Percentiles rank a stretch among this genome's conserved stretches.
Evolutionary conservation across 2,113 vertebrate species (phyloP).

Genomic region (Hoplias malabaricus): DNA sequence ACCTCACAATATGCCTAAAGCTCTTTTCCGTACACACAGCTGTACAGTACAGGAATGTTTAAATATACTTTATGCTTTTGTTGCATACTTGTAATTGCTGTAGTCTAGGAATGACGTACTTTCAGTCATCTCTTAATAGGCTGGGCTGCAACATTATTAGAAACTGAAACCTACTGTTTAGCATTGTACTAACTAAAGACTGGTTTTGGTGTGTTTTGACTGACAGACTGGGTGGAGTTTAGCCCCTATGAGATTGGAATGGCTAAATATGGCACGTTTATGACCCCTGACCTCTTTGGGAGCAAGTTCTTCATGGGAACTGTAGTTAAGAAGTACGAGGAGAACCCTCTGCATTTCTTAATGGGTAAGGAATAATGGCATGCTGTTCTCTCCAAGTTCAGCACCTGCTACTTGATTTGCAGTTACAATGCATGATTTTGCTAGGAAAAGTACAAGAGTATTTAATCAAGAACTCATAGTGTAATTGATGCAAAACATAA

Average conservation of each 20-base stretch:
- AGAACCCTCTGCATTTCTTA: slow-evolving; percentile 96
- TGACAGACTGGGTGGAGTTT: slow-evolving; percentile 97
- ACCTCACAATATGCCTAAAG: background rate
- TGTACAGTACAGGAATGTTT: background rate
- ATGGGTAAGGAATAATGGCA: slow-evolving; percentile 89
- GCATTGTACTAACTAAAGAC: background rate
- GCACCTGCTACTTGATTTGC: background rate
- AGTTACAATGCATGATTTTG: background rate
- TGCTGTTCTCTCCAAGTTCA: background rate
- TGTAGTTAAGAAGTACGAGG: slow-evolving; percentile 86
- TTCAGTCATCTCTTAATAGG: background rate
- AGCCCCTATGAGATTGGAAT: slow-evolving; percentile 96
- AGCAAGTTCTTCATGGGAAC: slow-evolving; percentile 99
- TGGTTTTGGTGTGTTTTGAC: slow-evolving; percentile 31
- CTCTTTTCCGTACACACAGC: background rate
- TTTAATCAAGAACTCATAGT: too few relatives aligned
- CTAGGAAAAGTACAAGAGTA: too few relatives aligned
- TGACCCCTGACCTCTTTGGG: slow-evolving; percentile 92
- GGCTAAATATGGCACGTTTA: slow-evolving; percentile 98
- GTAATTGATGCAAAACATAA: too few relatives aligned
- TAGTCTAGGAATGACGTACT: background rate
- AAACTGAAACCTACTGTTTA: background rate
- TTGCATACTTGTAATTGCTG: background rate
- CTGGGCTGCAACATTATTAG: background rate
- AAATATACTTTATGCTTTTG: background rate